phyloP scores from a whole-genome alignment of 2,113 vertebrate genomes.

The Rhombomys opimus region DNA sequence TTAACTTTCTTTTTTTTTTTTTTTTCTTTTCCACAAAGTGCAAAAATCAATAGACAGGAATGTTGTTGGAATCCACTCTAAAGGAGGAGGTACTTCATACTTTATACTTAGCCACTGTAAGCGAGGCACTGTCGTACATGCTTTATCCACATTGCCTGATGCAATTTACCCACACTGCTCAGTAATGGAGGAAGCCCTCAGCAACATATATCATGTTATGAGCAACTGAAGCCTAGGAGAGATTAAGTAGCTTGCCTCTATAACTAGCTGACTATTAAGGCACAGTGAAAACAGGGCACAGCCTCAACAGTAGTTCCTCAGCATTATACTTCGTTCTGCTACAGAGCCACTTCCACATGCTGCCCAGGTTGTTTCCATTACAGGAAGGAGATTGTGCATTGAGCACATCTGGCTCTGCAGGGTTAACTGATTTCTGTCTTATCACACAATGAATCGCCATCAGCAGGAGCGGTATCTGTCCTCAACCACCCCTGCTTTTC shows the following conservation, averaged over 20 bases:
- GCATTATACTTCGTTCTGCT: too few relatives aligned
- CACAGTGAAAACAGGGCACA: background rate
- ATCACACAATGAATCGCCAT: background rate
- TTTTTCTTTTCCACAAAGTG: background rate
- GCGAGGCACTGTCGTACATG: background rate
- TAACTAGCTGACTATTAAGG: background rate
- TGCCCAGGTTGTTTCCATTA: background rate
- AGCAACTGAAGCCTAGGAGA: background rate
- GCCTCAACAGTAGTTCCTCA: background rate
- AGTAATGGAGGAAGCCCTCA: background rate
- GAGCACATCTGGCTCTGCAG: background rate
- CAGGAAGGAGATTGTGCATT: background rate
- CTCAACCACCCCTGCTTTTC: background rate
- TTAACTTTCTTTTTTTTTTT: background rate
- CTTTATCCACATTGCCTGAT: background rate
- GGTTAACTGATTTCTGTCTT: slow-evolving; percentile 29
- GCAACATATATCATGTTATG: background rate
- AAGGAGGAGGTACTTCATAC: background rate
- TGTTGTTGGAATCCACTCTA: background rate
- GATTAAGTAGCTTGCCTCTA: background rate
- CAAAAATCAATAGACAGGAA: background rate
- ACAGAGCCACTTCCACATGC: background rate
- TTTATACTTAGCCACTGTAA: background rate
- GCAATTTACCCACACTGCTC: background rate
- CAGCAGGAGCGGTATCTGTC: background rate